Evolutionary conservation across 2,888 invertebrate genomes (phyloP).

Genomic region (Aelia acuminata): DNA sequence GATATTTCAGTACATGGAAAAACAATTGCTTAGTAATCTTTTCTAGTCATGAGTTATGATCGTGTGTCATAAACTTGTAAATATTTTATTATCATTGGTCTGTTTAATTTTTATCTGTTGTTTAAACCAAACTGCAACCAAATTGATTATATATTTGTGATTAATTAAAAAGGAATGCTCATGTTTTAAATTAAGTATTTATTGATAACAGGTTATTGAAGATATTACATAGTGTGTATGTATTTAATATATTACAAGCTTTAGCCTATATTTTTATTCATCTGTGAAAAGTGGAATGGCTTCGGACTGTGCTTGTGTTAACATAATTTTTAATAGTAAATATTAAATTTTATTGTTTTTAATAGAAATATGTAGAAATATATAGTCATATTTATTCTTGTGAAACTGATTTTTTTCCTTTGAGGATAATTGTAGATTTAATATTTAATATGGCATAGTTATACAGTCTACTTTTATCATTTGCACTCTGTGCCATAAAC

Average conservation of each 20-base stretch:
- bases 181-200: conserved; percentile 55
- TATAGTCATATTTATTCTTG: conserved; percentile 48
- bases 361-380: conserved; percentile 29
- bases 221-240: conserved; percentile 24
- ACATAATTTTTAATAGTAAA: conserved; percentile 5
- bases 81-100: conserved; percentile 54
- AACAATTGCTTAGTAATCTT: conserved; percentile 49
- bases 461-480: conserved; percentile 41
- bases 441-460: conserved; percentile 44
- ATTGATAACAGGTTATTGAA: conserved; percentile 47
- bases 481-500: conserved; percentile 55
- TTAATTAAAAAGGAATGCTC: conserved; percentile 56
- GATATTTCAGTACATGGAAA: neutral
- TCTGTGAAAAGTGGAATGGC: conserved; percentile 42
- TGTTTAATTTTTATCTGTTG: conserved; percentile 53
- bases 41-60: conserved; percentile 56
- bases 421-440: conserved; percentile 19
- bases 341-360: conserved; percentile 27
- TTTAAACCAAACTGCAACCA: conserved; percentile 58
- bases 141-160: conserved; percentile 56
- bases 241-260: conserved; percentile 53
- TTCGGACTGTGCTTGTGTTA: conserved; percentile 14
- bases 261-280: conserved; percentile 56
- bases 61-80: conserved; percentile 53
- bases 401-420: conserved; percentile 4